Percentiles rank a stretch among this genome's conserved stretches.
Conservation (phyloP, 2,888 invertebrate species). For the Apocheima hispidaria region DNA sequence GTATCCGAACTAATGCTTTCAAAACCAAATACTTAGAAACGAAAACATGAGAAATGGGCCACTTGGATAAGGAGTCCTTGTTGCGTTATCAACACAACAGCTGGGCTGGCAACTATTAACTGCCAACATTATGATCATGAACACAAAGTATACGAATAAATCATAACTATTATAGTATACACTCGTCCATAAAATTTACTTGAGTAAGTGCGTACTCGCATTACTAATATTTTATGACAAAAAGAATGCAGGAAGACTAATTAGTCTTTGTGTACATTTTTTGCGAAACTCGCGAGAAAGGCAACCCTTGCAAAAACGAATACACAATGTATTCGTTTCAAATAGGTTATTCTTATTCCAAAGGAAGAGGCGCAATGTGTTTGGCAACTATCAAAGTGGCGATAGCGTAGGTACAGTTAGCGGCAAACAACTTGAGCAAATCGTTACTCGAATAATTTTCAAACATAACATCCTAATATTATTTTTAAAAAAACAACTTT, state of each 20-base stretch:
- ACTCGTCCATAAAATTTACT: not conserved
- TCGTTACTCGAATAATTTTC: no score
- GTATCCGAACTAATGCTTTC: constrained; percentile 16
- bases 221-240: not conserved
- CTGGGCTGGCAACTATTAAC: constrained; percentile 41
- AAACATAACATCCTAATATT: no score
- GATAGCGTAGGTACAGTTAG: no score
- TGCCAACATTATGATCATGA: not conserved
- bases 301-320: not conserved
- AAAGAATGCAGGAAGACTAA: not conserved
- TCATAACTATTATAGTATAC: no score
- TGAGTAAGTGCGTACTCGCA: not conserved
- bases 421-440: no score
- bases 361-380: not conserved
- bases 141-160: not conserved
- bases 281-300: not conserved
- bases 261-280: constrained; percentile 1
- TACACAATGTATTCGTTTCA: not conserved
- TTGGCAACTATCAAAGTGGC: no score
- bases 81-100: constrained; percentile 50
- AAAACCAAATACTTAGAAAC: constrained; percentile 49
- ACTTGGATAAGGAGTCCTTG: constrained; percentile 58
- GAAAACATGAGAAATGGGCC: constrained; percentile 65
- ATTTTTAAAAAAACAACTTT: no score
- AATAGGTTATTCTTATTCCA: not conserved